Percentiles rank a stretch among this genome's conserved stretches.
Evolutionary conservation across 2,888 invertebrate species (phyloP).

Genomic region (Dryococelus australis): DNA sequence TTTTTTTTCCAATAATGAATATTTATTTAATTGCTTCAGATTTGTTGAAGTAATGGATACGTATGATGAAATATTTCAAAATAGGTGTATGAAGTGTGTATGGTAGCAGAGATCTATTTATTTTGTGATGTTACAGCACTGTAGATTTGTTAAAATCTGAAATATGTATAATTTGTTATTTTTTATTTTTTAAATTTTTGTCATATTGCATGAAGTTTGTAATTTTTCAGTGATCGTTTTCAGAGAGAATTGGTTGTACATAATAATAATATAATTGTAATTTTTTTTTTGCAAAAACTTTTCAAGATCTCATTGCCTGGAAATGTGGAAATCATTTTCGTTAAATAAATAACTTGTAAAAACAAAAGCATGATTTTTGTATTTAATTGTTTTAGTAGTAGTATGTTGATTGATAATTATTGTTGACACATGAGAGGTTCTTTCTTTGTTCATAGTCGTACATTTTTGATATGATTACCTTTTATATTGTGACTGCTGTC

Average conservation of each 20-base stretch:
- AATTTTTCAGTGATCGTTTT: neutral
- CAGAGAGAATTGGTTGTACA: neutral
- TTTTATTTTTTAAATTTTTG: neutral
- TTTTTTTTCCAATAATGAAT: neutral
- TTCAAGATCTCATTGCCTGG: constrained; percentile 16
- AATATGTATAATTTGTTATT: constrained; percentile 12
- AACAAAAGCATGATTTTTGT: neutral
- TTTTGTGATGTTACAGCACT: neutral
- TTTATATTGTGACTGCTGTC: too few relatives aligned
- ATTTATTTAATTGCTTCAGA: neutral
- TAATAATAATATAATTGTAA: neutral
- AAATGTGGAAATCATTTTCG: neutral
- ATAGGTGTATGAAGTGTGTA: constrained; percentile 5
- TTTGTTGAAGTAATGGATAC: neutral
- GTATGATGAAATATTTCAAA: neutral
- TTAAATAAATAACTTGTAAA: neutral
- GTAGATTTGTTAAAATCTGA: neutral
- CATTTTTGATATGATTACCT: too few relatives aligned
- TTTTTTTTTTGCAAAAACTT: neutral
- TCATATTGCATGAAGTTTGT: neutral
- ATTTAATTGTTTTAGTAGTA: neutral
- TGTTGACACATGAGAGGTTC: too few relatives aligned
- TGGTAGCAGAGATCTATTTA: neutral
- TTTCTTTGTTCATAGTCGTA: too few relatives aligned
- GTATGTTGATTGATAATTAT: too few relatives aligned